Evolutionary conservation across 2,113 vertebrate species (phyloP), one percentile per base, ranked within the genome.

Genomic region (Lanius ludovicianus): DNA sequence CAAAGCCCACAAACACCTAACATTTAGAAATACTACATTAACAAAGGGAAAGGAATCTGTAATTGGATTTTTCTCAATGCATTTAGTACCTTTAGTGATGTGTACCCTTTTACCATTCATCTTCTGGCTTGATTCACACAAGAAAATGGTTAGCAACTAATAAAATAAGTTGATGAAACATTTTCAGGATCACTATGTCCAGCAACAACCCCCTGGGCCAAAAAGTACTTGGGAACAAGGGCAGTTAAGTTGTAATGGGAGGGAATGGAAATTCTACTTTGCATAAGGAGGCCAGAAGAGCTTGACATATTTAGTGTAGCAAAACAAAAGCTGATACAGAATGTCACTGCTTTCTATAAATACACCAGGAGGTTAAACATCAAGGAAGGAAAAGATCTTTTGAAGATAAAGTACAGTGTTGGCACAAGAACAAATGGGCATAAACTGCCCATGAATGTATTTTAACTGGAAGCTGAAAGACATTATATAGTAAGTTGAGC

Each of bases 351-450:
- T 91, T 46, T 59, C 89, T 81, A 81, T 89, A 92, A 96, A 96
- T 93, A 95, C 39, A 75, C 44, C 21, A 35, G 64, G 64, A 95
- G 80, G 84, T 71, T 78, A 81, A 92, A 89, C 44, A 89, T 84
- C 63, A 86, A 92, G 94, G 76, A 92, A 91, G 69, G 60, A 78
- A 90, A 89, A 90, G 83, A 82, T 95, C 89, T 96, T 89, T 49
- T 92, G 73, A 94, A 97, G 95, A 89, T 84, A 64, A 92, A 89
- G 76, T 47, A 91, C 63, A 63, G 52, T 30, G 49, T 25, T 97
- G 94, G 93, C 89, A 91, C 39, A 44, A 84, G 89, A 93, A 94
- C 89, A 97, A 95, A 93, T 96, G 89, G 91, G 64, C 73, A 95
- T 71, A 47, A 93, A 67, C 80, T 93, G 84, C 64, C 95, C 80